Percentiles rank a stretch among this genome's conserved stretches.
Conservation (phyloP, 1,140 invertebrate genomes). For the Drosophila kohkoa region DNA sequence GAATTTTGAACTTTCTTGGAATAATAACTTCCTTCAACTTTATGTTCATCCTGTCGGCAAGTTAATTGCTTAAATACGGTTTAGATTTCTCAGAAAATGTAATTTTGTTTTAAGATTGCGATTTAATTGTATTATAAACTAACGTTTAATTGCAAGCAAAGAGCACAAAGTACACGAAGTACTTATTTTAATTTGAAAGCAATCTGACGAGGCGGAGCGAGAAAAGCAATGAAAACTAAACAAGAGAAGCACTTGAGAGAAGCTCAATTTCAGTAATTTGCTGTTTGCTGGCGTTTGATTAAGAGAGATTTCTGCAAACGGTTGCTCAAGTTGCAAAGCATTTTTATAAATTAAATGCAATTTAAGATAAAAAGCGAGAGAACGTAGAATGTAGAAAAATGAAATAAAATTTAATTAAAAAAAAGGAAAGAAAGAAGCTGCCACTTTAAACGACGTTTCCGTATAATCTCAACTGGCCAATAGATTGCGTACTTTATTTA, state of each 20-base stretch:
- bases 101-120: slow-evolving; percentile 1
- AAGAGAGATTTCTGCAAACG: not conserved
- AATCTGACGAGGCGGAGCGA: not conserved
- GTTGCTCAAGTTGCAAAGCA: not conserved
- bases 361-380: not conserved
- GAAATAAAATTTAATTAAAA: not conserved
- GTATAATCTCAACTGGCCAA: not conserved
- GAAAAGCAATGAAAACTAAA: not conserved
- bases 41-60: not conserved
- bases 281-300: not conserved
- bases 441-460: not conserved
- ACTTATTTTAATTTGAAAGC: slow-evolving; percentile 3
- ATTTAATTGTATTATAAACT: slow-evolving; percentile 10
- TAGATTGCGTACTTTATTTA: not conserved
- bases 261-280: not conserved
- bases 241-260: not conserved
- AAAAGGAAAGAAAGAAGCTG: not conserved
- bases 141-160: not conserved
- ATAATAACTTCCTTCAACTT: no score
- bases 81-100: not conserved
- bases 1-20: no score
- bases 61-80: not conserved
- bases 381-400: not conserved
- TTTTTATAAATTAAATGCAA: not conserved
- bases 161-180: not conserved